phyloP scores from a whole-genome alignment of 2,888 invertebrate genomes.

The Patella caerulea region DNA sequence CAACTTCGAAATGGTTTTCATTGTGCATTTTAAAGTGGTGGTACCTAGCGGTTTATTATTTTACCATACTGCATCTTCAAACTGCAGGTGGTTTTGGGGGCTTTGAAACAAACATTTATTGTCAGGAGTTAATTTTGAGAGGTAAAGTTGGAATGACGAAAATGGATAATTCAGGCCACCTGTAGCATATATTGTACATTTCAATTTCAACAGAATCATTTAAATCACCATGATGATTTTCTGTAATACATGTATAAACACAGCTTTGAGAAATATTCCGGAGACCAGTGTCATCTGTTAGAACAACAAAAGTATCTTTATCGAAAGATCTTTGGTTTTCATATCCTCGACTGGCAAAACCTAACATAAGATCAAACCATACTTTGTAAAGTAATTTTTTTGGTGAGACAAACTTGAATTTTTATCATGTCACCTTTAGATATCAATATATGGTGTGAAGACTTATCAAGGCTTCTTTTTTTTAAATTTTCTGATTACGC shows the following conservation, averaged over 20 bases:
- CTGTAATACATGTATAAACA: background rate
- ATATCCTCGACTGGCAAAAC: background rate
- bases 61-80: no score
- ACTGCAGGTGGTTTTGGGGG: no score
- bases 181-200: slow-evolving; percentile 27
- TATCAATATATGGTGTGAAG: no score
- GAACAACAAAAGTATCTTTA: no score
- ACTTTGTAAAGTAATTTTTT: background rate
- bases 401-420: background rate
- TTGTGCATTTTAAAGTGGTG: no score
- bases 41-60: no score
- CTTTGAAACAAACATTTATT: no score
- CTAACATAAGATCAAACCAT: background rate
- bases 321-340: background rate
- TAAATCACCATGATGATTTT: background rate
- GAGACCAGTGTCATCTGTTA: no score
- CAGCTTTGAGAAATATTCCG: background rate
- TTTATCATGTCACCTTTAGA: background rate
- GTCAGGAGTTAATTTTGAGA: no score
- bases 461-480: background rate
- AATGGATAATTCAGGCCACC: no score
- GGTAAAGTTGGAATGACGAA: no score
- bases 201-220: slow-evolving; percentile 11
- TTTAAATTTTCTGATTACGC: slow-evolving; percentile 24
- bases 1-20: no score